Evolutionary conservation across 1,140 invertebrate genomes (phyloP).

Genomic region (Heterodera carotae): DNA sequence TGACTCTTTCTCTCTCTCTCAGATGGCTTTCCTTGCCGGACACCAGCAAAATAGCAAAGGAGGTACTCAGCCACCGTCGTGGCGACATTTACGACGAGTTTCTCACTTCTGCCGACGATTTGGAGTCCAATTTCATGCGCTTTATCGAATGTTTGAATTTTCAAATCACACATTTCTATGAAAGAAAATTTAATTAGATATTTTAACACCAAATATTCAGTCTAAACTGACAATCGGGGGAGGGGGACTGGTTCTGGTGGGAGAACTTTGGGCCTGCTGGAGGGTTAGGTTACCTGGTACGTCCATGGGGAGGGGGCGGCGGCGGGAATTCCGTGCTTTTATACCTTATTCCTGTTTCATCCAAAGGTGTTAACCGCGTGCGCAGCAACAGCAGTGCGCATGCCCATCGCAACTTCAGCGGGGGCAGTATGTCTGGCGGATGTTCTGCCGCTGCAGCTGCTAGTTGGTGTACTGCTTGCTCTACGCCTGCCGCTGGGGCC

Average conservation of each 20-base stretch:
- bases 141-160: constrained; percentile 40
- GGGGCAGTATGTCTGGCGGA: not conserved
- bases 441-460: no score
- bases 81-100: constrained; percentile 42
- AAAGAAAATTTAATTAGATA: no score
- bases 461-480: not conserved
- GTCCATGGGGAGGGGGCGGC: no score
- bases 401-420: constrained; percentile 18
- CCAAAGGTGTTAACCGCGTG: constrained; percentile 20
- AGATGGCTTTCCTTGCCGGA: constrained; percentile 52
- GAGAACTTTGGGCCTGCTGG: no score
- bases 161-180: no score
- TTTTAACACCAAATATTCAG: no score
- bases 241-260: no score
- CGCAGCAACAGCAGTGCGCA: constrained; percentile 27
- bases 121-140: constrained; percentile 49
- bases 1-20: not conserved
- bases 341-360: no score
- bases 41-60: constrained; percentile 35
- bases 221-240: no score
- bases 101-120: constrained; percentile 30
- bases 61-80: constrained; percentile 29
- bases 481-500: not conserved
- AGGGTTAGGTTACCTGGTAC: no score
- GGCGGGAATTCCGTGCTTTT: no score